Evolutionary conservation across 2,888 invertebrate species (phyloP).

Genomic region (Antheraea yamamai): DNA sequence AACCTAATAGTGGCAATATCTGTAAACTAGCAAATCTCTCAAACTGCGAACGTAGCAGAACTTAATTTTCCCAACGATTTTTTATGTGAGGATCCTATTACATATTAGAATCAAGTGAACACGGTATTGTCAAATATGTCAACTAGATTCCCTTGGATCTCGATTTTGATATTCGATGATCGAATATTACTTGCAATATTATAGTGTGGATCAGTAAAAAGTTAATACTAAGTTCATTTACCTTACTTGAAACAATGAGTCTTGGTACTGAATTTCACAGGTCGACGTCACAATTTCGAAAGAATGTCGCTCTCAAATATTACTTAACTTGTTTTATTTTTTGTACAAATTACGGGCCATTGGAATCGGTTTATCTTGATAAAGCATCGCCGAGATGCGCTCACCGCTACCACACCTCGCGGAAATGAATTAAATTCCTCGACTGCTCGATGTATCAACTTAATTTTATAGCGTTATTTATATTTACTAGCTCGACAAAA

Average conservation of each 20-base stretch:
- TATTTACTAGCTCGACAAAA: conserved; percentile 3
- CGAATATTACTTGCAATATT: too few species aligned
- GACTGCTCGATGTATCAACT: not conserved
- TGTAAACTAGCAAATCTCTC: too few species aligned
- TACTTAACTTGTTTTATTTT: conserved; percentile 3
- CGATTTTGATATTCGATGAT: too few species aligned
- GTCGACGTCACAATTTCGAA: not conserved
- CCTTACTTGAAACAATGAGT: not conserved
- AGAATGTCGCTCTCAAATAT: conserved; percentile 10
- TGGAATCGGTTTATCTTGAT: conserved; percentile 18
- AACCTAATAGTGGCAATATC: too few species aligned
- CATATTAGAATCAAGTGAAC: too few species aligned
- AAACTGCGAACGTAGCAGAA: too few species aligned
- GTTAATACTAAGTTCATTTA: not conserved
- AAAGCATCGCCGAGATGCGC: conserved; percentile 11
- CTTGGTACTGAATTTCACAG: not conserved
- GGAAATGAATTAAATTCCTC: conserved; percentile 20
- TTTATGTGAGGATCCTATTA: too few species aligned
- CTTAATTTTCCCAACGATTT: too few species aligned
- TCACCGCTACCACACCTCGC: conserved; percentile 20
- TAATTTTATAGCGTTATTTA: not conserved
- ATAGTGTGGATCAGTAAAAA: too few species aligned
- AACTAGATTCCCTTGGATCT: too few species aligned
- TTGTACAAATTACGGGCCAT: conserved; percentile 9
- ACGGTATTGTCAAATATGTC: too few species aligned